phyloP scores from a whole-genome alignment of 2,888 invertebrate species.

The Tenthredo distinguenda region DNA sequence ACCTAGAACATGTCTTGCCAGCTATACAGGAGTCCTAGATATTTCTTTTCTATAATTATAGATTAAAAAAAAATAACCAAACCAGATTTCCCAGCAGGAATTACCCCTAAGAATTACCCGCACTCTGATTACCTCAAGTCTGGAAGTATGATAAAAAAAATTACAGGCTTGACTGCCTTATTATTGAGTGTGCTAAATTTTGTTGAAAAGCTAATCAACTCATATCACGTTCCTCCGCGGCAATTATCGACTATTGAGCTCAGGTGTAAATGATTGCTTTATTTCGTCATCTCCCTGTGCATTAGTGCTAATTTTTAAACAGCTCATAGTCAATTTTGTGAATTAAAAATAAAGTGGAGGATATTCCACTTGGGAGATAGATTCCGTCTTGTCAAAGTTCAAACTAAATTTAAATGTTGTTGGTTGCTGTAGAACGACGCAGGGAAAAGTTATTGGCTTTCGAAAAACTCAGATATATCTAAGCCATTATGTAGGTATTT shows the following conservation, averaged over 20 bases:
- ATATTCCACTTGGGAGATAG: background rate
- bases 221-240: background rate
- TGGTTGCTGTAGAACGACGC: background rate
- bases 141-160: background rate
- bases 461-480: background rate
- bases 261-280: background rate
- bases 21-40: slow-evolving; percentile 1
- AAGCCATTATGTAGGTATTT: background rate
- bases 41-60: background rate
- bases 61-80: background rate
- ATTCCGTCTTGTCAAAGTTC: background rate
- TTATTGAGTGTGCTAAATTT: background rate
- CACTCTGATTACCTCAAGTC: background rate
- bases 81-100: background rate
- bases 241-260: background rate
- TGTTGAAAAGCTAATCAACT: background rate
- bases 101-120: background rate
- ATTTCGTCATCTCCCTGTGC: background rate
- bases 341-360: background rate
- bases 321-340: background rate
- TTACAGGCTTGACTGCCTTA: background rate
- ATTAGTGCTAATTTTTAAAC: background rate
- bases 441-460: slow-evolving; percentile 38
- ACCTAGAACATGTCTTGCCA: slow-evolving; percentile 62
- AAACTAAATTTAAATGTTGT: background rate